Base-by-base conservation (phyloP, 2,888 invertebrate genomes). In the Petrophora chlorosata region DNA sequence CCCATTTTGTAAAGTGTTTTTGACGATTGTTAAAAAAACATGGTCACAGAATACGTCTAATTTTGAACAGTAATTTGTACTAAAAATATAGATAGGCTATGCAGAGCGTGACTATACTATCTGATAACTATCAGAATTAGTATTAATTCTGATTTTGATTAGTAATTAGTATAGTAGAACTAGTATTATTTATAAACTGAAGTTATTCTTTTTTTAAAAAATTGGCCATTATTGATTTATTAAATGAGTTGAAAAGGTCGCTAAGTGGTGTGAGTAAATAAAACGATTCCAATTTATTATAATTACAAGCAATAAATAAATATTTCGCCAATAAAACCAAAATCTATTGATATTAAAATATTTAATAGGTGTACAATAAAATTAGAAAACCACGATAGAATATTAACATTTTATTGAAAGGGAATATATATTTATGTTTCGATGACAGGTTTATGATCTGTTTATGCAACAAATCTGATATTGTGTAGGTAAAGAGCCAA, bases 391-490 rank as follows among this genome's bases (percentile, higher is more conserved):
- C 45, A 34, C 38, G 51, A 53, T 54, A 42, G 41, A 43, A 45
- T 30, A 53, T 53, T 45, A 49, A 53, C 53, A 51, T 52, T 59
- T 63, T 59, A 56, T 59, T 41, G 59, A 56, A 53, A 46, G 57
- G 44, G 40, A 53, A 55, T 52, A 59, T 61, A 53, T 59, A 58
- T 54, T 60, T 61, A 51, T 59, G 51, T 60, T 63, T 56, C 25
- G 61, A 56, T 65, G 70, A 67, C 69, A 65, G 63, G 61, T 74
- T 74, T 71, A 76, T 63, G 59, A 49, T 57, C 53, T 71, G 71
- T 77, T 77, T 76, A 71, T 74, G 74, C 68, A 76, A 76, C 70
- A 71, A 74, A 72, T 72, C 57, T 67, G 61, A 62, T 70, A 66
- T 66, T 54, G 53, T 52, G 53, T 59, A 56, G 59, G 56, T 19